phyloP scores from a whole-genome alignment of 1,140 invertebrate species.

The Venustaconcha ellipsiformis region DNA sequence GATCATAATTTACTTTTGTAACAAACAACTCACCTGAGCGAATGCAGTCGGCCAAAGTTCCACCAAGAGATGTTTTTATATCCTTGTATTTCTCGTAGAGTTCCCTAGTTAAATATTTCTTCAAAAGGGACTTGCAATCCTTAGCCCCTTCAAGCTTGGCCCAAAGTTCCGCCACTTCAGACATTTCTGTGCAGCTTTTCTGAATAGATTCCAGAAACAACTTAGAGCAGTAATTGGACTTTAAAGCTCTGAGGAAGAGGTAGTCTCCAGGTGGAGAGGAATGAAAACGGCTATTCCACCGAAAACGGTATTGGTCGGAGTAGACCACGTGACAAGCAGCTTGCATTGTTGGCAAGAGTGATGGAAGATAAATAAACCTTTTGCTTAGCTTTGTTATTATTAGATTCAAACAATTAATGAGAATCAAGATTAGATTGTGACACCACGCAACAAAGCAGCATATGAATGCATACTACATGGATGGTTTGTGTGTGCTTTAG shows the following conservation, averaged over 20 bases:
- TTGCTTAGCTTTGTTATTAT: too few relatives aligned
- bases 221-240: not conserved
- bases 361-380: too few relatives aligned
- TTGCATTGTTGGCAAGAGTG: too few relatives aligned
- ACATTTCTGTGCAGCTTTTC: slow-evolving; percentile 13
- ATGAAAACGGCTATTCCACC: slow-evolving; percentile 1
- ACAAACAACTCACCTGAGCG: slow-evolving; percentile 46
- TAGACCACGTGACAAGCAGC: too few relatives aligned
- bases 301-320: not conserved
- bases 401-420: too few relatives aligned
- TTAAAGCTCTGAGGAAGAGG: slow-evolving; percentile 2
- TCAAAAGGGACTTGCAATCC: slow-evolving; percentile 50
- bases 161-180: slow-evolving; percentile 27
- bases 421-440: too few relatives aligned
- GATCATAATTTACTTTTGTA: not conserved
- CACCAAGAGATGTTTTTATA: slow-evolving; percentile 49
- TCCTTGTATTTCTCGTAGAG: slow-evolving; percentile 46
- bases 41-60: slow-evolving; percentile 55
- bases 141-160: slow-evolving; percentile 26
- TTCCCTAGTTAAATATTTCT: slow-evolving; percentile 50
- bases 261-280: not conserved
- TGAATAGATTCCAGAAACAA: not conserved
- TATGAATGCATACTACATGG: not conserved
- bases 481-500: not conserved
- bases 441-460: too few relatives aligned